These are phyloP conservation scores for Bibio marci DNA, from an alignment of 2,888 invertebrate species.

Conservation along the genomic window DNA sequence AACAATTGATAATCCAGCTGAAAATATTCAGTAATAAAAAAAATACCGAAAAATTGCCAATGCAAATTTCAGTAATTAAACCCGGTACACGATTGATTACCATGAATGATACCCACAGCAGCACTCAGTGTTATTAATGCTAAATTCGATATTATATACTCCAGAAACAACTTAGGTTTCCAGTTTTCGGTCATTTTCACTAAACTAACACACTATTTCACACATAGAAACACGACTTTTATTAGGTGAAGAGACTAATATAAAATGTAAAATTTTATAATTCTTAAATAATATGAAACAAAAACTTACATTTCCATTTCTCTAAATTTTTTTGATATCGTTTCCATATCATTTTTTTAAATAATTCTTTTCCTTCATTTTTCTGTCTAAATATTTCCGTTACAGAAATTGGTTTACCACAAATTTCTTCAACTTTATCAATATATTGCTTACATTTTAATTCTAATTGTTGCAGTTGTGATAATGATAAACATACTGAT, in stretches of 20 bases:
- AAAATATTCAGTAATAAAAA: too few species aligned
- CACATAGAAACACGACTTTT: background rate
- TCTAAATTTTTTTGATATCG: conserved; percentile 20
- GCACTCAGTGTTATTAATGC: too few species aligned
- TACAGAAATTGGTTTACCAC: conserved; percentile 34
- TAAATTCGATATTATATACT: too few species aligned
- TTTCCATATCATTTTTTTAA: conserved; percentile 33
- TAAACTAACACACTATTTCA: too few species aligned
- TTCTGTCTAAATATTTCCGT: conserved; percentile 32
- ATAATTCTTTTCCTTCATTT: conserved; percentile 32
- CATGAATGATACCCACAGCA: too few species aligned
- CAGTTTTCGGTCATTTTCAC: too few species aligned
- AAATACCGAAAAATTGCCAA: too few species aligned
- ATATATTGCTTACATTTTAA: conserved; percentile 15
- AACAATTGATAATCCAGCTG: too few species aligned
- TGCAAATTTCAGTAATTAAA: too few species aligned
- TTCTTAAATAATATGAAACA: background rate
- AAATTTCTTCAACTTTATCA: conserved; percentile 20
- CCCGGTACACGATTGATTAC: too few species aligned
- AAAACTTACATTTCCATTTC: conserved; percentile 16
- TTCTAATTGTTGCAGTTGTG: conserved; percentile 17
- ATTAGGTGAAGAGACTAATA: background rate
- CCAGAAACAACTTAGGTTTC: too few species aligned
- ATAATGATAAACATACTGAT: conserved; percentile 21
- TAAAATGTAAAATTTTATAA: background rate